Evolutionary conservation across 2,888 invertebrate genomes (phyloP).

Genomic region (Pachymerium ferrugineum): DNA sequence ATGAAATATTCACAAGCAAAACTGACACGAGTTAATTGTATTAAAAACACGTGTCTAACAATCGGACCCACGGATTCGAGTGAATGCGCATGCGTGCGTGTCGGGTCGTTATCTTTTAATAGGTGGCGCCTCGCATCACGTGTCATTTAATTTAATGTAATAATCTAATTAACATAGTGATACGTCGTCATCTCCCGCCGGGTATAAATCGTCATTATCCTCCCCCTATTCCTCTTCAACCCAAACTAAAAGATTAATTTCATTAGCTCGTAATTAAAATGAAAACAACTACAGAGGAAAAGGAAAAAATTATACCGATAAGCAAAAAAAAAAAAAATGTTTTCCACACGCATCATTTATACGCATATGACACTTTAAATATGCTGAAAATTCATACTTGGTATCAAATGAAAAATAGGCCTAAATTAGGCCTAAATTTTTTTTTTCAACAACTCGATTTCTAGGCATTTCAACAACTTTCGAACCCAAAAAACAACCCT

Average conservation of each 20-base stretch:
- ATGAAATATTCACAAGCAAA: background rate
- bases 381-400: too few relatives aligned
- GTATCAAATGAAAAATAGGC: too few relatives aligned
- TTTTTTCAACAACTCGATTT: too few relatives aligned
- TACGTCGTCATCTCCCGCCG: background rate
- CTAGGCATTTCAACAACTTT: too few relatives aligned
- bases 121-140: slow-evolving; percentile 13
- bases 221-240: too few relatives aligned
- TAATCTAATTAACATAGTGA: slow-evolving; percentile 28
- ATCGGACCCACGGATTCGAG: slow-evolving; percentile 17
- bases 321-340: too few relatives aligned
- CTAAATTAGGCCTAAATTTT: too few relatives aligned
- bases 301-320: too few relatives aligned
- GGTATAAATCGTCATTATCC: background rate
- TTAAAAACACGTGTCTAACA: slow-evolving; percentile 19
- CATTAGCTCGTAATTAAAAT: background rate
- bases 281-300: background rate
- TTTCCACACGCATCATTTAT: too few relatives aligned
- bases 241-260: background rate
- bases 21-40: slow-evolving; percentile 6
- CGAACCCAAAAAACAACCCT: too few relatives aligned
- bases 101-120: slow-evolving; percentile 10
- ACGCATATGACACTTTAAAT: too few relatives aligned
- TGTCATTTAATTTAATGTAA: slow-evolving; percentile 26
- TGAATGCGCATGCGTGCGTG: slow-evolving; percentile 12